Conservation (phyloP, 2,113 vertebrate genomes). For the Cacatua alba region DNA sequence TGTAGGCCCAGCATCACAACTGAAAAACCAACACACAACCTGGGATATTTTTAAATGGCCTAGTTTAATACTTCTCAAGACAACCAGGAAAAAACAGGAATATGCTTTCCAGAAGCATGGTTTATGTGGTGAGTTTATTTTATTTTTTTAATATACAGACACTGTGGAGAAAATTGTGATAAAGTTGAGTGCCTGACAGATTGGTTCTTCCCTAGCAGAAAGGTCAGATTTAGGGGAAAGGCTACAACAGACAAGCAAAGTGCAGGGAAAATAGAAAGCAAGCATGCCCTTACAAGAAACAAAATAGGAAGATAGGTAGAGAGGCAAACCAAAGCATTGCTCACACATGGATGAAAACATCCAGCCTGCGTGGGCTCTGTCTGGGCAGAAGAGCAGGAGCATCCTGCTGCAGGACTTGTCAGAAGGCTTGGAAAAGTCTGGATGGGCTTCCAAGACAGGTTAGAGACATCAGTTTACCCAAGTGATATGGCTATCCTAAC, state of each 20-base stretch:
- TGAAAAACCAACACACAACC: neutral
- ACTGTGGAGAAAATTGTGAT: neutral
- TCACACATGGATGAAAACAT: neutral
- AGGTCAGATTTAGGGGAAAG: neutral
- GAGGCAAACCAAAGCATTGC: neutral
- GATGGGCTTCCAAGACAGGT: neutral
- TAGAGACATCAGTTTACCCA: neutral
- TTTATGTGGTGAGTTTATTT: neutral
- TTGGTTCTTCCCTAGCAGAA: neutral
- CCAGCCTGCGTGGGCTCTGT: neutral
- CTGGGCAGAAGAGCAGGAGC: neutral
- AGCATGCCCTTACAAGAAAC: neutral
- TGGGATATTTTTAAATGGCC: neutral
- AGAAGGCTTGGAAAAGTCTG: neutral
- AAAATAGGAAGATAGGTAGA: neutral
- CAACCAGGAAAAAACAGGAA: neutral
- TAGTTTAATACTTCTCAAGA: neutral
- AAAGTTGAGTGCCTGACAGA: neutral
- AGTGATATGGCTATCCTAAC: neutral
- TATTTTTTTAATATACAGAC: neutral
- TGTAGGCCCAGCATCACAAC: neutral
- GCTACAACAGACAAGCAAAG: neutral
- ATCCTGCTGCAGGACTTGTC: neutral
- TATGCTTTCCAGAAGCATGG: neutral
- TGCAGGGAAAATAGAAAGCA: neutral